Base-by-base conservation (phyloP, 2,113 vertebrate genomes). In the Connochaetes taurinus region DNA sequence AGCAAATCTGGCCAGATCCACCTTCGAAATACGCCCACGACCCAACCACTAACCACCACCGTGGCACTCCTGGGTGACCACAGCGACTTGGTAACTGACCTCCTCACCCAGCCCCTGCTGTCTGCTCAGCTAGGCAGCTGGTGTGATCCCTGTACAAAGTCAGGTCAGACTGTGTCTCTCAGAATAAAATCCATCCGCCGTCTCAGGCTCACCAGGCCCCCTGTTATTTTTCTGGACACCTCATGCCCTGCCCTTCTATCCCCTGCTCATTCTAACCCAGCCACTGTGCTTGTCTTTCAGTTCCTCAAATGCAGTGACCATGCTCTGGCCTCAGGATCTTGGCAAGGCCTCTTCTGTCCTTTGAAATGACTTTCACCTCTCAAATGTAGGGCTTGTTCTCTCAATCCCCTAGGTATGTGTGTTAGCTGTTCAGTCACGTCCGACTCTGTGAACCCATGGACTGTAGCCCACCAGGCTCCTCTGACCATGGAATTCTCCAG, bases 51-150 rank as follows among this genome's bases (percentile, higher is more conserved):
- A 58, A 90, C 47, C 10, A 23, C 67, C 25, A 29, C 55, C 9
- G 21, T 16, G 1, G 0, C 10, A 9, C 36, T 81, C 67, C 74
- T 19, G 52, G 12, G 27, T 27, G 80, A 85, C 13, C 16, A 3
- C 31, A 53, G 45, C 0, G 2, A 31, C 8, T 12, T 81, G 58
- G 40, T 43, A 13, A 21, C 0, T 2, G 8, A 43, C 19, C 60
- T 52, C 53, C 58, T 31, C 4, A 1, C 19, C 43, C 50, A 27
- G 45, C 9, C 50, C 11, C 40, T 23, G 27, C 4, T 16, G 36
- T 53, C 36, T 3, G 23, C 40, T 27, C 52, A 17, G 2, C 76
- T 45, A 36, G 4, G n/a, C 43, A 88, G 36, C 4, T 10, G n/a
- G 11, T 3, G 14, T 19, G 52, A 40, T 23, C 33, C 36, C 21